Percentiles rank a stretch among this genome's conserved stretches.
These are phyloP conservation scores for Parnassius orleans DNA, from an alignment of 2,888 invertebrate genomes.

Conservation along the genomic window DNA sequence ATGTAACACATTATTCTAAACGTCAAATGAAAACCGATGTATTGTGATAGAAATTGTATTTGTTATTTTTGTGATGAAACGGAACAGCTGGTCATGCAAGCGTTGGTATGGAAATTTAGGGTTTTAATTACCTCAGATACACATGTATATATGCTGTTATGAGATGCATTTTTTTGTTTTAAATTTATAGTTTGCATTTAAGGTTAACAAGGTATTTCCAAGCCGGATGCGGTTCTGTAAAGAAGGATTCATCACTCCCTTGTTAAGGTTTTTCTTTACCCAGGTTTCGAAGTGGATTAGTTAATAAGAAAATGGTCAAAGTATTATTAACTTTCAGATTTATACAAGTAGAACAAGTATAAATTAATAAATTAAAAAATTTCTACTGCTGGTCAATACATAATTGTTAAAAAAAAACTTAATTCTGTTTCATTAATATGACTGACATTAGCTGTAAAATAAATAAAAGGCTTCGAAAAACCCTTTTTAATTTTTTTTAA, in stretches of 20 bases:
- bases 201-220: conserved; percentile 6
- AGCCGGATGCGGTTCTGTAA: conserved; percentile 11
- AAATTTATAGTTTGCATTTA: conserved; percentile 30
- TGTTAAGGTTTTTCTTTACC: conserved; percentile 4
- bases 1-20: neutral
- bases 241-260: conserved; percentile 1
- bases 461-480: too few species aligned
- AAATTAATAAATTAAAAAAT: too few species aligned
- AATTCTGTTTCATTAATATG: too few species aligned
- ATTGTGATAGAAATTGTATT: conserved; percentile 29
- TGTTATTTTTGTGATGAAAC: conserved; percentile 25
- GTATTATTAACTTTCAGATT: neutral
- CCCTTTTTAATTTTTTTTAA: too few species aligned
- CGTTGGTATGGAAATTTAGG: conserved; percentile 4
- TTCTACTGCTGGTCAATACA: too few species aligned
- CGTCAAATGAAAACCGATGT: conserved; percentile 9
- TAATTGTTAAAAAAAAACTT: too few species aligned
- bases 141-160: conserved; percentile 36
- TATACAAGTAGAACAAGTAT: too few species aligned
- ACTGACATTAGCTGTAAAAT: too few species aligned
- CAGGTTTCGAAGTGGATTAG: neutral
- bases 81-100: neutral
- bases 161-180: conserved; percentile 41
- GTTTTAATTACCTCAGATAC: conserved; percentile 37
- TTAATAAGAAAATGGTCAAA: neutral